A percentile compares a stretch with the other conserved stretches of the same genome.
These are phyloP conservation scores for Drosophila bocki DNA, from an alignment of 1,140 invertebrate species.

Conservation along the genomic window DNA sequence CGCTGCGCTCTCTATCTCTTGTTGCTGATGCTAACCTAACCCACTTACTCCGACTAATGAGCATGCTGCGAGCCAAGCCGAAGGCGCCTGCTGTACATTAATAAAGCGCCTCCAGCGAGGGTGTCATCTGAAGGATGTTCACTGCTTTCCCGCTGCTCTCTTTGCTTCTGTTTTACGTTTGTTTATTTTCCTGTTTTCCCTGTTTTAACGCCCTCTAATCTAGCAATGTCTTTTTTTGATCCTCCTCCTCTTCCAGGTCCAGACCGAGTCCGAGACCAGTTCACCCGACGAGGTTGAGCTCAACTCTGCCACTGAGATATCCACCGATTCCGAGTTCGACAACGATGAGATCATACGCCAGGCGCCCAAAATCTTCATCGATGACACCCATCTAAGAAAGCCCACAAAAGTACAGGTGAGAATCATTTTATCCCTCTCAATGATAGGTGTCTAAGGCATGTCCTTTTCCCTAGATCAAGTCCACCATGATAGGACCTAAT, in stretches of 20 bases:
- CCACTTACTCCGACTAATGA: constrained; percentile 66
- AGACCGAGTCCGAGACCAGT: constrained; percentile 90
- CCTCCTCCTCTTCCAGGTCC: constrained; percentile 76
- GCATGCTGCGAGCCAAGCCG: constrained; percentile 46
- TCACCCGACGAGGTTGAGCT: constrained; percentile 89
- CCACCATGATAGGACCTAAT: constrained; percentile 66
- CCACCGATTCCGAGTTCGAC: constrained; percentile 96
- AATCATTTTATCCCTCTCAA: rapidly evolving
- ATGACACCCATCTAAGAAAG: constrained; percentile 85
- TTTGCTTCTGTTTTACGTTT: constrained; percentile 51
- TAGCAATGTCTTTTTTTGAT: neutral
- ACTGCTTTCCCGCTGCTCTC: neutral
- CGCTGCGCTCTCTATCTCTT: constrained; percentile 24
- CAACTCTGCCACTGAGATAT: constrained; percentile 95
- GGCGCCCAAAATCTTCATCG: constrained; percentile 89
- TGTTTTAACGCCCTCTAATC: constrained; percentile 29
- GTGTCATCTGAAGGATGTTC: constrained; percentile 36
- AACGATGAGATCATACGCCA: constrained; percentile 91
- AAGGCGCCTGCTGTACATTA: constrained; percentile 32
- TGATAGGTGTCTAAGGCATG: neutral
- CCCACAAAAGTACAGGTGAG: constrained; percentile 88
- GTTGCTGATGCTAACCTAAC: constrained; percentile 69
- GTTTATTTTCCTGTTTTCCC: too few species aligned
- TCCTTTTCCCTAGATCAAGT: constrained; percentile 62
- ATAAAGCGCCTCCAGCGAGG: constrained; percentile 11